Percentiles rank a stretch among this genome's conserved stretches.
These are phyloP conservation scores for Neoscelio sp. DNA, from an alignment of 2,888 invertebrate species.

Conservation along the genomic window DNA sequence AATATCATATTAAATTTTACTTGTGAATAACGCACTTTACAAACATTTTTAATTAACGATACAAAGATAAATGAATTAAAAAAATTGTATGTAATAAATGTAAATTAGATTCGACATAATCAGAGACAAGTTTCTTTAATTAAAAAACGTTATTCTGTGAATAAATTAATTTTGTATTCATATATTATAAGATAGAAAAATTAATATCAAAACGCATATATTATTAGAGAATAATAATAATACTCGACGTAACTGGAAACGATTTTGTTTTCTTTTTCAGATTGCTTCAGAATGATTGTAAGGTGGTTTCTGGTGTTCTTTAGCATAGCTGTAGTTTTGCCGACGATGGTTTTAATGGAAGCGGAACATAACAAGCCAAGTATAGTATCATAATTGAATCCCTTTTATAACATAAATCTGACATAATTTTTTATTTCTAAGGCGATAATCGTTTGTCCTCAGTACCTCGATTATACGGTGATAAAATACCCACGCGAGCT, in stretches of 20 bases:
- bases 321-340: conserved; percentile 75
- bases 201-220: too few species aligned
- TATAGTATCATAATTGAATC: conserved; percentile 69
- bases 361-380: conserved; percentile 78
- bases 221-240: too few species aligned
- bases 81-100: neutral
- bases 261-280: conserved; percentile 67
- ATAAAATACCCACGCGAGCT: conserved; percentile 84
- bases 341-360: conserved; percentile 76
- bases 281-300: conserved; percentile 70
- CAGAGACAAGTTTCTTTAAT: too few species aligned
- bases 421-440: conserved; percentile 3
- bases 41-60: conserved; percentile 9
- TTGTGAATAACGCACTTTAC: too few species aligned
- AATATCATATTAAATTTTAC: neutral
- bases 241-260: neutral
- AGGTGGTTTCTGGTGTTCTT: conserved; percentile 77
- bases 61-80: neutral
- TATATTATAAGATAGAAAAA: too few species aligned
- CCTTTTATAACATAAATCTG: neutral
- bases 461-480: conserved; percentile 86
- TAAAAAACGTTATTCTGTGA: too few species aligned
- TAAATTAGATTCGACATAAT: too few species aligned
- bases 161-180: too few species aligned
- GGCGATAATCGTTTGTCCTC: conserved; percentile 50